Conservation (phyloP, 1,140 invertebrate genomes). For the Drosophila pachea region DNA sequence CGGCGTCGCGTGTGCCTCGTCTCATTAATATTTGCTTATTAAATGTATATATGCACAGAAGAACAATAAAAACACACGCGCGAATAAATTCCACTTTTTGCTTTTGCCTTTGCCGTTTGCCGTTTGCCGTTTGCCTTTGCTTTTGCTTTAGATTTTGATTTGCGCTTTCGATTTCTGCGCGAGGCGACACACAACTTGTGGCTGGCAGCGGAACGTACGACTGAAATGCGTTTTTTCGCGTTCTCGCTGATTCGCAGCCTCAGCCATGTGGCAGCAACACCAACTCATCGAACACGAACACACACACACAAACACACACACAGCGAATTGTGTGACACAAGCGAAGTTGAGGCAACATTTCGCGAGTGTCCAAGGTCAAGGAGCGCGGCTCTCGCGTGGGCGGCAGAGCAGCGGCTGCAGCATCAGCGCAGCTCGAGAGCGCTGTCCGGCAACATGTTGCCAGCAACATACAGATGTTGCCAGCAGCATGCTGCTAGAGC, state of each 20-base stretch:
- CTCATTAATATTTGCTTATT: conserved; percentile 27
- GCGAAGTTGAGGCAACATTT: conserved; percentile 39
- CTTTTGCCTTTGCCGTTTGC: not conserved
- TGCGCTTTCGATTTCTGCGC: conserved; percentile 18
- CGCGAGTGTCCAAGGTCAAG: conserved; percentile 68
- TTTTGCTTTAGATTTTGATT: not conserved
- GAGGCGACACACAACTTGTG: conserved; percentile 56
- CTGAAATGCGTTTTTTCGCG: conserved; percentile 44
- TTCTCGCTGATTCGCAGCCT: conserved; percentile 29
- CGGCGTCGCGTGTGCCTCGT: conserved; percentile 34
- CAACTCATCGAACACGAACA: conserved; percentile 11
- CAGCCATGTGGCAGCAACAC: conserved; percentile 14
- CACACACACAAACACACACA: not conserved
- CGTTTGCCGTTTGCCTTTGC: no score
- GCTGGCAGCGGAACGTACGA: conserved; percentile 54
- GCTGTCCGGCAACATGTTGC: conserved; percentile 44
- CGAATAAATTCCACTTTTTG: conserved; percentile 10
- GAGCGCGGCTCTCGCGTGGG: conserved; percentile 50
- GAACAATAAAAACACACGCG: not conserved
- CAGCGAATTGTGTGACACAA: conserved; percentile 19
- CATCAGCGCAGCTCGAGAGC: conserved; percentile 25
- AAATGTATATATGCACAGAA: conserved; percentile 5
- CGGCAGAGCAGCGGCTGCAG: conserved; percentile 30
- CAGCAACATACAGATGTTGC: conserved; percentile 33
- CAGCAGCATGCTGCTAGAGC: conserved; percentile 35